A percentile compares a stretch with the other conserved stretches of the same genome.
These are phyloP conservation scores for Neomorphus geoffroyi DNA, from an alignment of 2,797 vertebrate genomes.

Conservation along the genomic window DNA sequence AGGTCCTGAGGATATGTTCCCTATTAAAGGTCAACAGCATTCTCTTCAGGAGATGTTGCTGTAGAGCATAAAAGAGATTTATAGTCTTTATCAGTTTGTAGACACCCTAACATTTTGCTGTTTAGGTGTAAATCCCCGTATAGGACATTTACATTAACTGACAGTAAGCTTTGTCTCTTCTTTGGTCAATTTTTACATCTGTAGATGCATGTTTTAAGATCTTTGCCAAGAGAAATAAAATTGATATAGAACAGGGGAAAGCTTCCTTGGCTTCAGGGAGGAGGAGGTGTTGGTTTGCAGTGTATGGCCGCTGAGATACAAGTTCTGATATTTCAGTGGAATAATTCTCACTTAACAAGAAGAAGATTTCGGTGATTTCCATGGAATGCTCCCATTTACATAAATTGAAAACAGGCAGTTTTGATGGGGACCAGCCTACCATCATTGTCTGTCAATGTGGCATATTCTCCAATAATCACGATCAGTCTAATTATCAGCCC, in stretches of 20 bases:
- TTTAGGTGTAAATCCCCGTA: background rate
- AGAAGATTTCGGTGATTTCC: background rate
- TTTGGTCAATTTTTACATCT: background rate
- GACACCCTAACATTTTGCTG: background rate
- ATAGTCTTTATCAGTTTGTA: background rate
- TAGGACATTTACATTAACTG: background rate
- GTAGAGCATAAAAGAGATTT: background rate
- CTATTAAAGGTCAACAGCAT: background rate
- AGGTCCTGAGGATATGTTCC: background rate
- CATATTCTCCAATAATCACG: background rate
- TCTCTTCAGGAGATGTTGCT: background rate
- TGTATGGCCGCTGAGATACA: background rate
- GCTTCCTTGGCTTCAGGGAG: background rate
- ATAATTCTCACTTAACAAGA: background rate
- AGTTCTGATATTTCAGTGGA: background rate
- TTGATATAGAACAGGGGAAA: background rate
- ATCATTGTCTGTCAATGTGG: background rate
- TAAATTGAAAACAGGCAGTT: background rate
- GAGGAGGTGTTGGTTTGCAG: background rate
- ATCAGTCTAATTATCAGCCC: background rate
- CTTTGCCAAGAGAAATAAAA: background rate
- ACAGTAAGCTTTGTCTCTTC: background rate
- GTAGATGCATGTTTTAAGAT: background rate
- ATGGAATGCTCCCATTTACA: background rate
- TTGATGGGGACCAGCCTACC: background rate